phyloP scores from a whole-genome alignment of 2,888 invertebrate species.

The Phania funesta region DNA sequence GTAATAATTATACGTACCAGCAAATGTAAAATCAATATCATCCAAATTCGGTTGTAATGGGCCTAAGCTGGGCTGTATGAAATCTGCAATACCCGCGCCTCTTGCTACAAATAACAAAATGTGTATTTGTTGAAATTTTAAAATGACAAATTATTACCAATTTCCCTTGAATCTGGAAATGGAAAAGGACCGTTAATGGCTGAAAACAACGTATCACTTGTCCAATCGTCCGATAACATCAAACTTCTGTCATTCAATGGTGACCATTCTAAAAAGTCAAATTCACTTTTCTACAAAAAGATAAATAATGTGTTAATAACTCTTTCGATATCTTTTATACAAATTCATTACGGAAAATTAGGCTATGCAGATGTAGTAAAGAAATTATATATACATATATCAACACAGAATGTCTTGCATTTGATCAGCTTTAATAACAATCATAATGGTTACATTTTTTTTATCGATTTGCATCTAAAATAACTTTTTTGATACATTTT shows the following conservation, averaged over 20 bases:
- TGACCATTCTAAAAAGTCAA: constrained; percentile 80
- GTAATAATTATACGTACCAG: constrained; percentile 84
- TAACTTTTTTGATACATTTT: no score
- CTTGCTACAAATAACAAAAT: constrained; percentile 79
- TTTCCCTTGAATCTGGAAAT: constrained; percentile 98
- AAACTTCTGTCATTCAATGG: constrained; percentile 78
- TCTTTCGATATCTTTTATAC: background rate
- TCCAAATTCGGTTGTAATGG: constrained; percentile 98
- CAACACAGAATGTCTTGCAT: no score
- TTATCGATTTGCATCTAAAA: no score
- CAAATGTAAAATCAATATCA: constrained; percentile 92
- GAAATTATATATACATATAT: no score
- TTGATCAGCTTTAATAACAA: no score
- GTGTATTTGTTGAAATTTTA: background rate
- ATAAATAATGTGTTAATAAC: background rate
- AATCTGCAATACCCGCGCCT: constrained; percentile 94
- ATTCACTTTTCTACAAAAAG: constrained; percentile 77
- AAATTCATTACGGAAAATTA: no score
- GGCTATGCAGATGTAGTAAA: no score
- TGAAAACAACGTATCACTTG: constrained; percentile 94
- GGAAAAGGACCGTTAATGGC: constrained; percentile 91
- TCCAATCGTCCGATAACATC: constrained; percentile 81
- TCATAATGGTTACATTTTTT: no score
- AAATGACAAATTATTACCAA: constrained; percentile 84
- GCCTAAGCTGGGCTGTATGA: constrained; percentile 98